phyloP scores from a whole-genome alignment of 1,140 invertebrate genomes.

The Asobara japonica region DNA sequence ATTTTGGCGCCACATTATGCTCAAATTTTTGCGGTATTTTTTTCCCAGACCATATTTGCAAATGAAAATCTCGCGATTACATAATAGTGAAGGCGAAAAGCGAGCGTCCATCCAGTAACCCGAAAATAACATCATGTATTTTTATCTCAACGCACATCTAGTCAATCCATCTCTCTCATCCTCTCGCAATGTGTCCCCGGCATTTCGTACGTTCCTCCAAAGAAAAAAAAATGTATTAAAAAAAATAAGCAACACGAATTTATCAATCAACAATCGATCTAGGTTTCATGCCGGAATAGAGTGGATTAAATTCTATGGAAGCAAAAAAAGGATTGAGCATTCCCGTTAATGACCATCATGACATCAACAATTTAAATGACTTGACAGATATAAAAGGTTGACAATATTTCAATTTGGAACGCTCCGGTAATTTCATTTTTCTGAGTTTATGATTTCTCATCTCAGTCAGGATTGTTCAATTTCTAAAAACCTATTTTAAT shows the following conservation, averaged over 20 bases:
- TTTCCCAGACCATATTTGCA: conserved; percentile 38
- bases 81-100: conserved; percentile 53
- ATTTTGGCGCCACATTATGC: too few relatives aligned
- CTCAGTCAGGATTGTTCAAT: too few relatives aligned
- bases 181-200: conserved; percentile 36
- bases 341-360: too few relatives aligned
- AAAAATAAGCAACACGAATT: conserved; percentile 27
- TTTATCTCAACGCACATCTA: conserved; percentile 54
- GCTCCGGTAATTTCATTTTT: too few relatives aligned
- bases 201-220: conserved; percentile 34
- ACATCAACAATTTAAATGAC: too few relatives aligned
- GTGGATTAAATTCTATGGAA: background rate
- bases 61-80: conserved; percentile 58
- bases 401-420: too few relatives aligned
- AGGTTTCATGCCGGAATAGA: background rate
- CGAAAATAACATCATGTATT: conserved; percentile 64
- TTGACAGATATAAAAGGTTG: too few relatives aligned
- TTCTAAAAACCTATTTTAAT: too few relatives aligned
- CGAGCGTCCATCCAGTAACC: conserved; percentile 61
- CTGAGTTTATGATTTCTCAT: too few relatives aligned
- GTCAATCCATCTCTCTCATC: conserved; percentile 55
- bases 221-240: conserved; percentile 36
- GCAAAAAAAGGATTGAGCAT: background rate
- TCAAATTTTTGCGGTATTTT: conserved; percentile 1
- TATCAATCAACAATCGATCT: conserved; percentile 37